These are phyloP conservation scores for Variabilichromis moorii DNA, from an alignment of 2,113 vertebrate genomes.

Conservation along the genomic window DNA sequence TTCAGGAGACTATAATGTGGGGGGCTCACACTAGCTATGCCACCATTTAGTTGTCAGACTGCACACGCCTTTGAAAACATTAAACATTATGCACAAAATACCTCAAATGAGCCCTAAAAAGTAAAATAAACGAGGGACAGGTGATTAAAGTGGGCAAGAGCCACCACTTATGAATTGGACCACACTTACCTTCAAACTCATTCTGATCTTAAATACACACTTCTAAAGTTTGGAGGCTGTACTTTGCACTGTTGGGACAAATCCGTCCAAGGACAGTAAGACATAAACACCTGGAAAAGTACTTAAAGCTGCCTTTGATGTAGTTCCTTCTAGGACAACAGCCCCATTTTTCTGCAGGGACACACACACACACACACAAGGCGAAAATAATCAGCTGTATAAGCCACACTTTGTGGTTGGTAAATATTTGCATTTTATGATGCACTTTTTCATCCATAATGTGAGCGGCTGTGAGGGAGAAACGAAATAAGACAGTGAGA, in stretches of 20 bases:
- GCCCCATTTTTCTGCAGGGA: background rate
- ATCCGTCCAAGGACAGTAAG: background rate
- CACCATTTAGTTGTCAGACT: background rate
- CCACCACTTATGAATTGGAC: background rate
- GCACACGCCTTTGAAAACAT: background rate
- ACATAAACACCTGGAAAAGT: background rate
- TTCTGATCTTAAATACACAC: background rate
- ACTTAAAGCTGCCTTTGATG: background rate
- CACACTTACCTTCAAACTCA: background rate
- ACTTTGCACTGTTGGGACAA: background rate
- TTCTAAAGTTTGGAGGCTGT: background rate
- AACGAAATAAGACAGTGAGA: background rate
- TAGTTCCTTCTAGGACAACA: background rate
- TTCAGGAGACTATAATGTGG: background rate
- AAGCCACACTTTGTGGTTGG: background rate
- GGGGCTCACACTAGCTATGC: background rate
- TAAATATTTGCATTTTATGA: background rate
- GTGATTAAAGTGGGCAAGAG: background rate
- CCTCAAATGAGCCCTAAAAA: background rate
- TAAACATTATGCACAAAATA: background rate
- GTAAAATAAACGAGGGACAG: background rate
- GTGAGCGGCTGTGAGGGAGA: background rate
- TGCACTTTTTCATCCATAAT: background rate
- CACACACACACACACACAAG: background rate
- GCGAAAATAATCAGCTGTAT: background rate